These are phyloP conservation scores for Galerucella calmariensis DNA, from an alignment of 2,888 invertebrate genomes.

Conservation along the genomic window DNA sequence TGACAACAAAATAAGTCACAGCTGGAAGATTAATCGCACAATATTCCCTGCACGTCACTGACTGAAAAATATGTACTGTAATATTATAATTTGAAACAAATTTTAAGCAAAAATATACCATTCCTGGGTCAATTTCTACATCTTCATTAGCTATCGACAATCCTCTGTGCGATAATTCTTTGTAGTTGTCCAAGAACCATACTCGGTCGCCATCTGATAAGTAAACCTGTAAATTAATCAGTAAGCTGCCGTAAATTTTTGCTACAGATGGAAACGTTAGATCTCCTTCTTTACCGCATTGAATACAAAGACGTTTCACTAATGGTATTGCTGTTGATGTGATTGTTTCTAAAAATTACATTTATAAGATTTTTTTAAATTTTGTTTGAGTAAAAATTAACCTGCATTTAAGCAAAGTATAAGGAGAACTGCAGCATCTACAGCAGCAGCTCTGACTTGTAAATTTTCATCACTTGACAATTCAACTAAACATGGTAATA, in stretches of 20 bases:
- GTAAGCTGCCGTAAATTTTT: conserved; percentile 70
- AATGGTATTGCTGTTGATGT: conserved; percentile 71
- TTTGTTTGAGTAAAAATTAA: conserved; percentile 54
- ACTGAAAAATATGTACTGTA: conserved; percentile 52
- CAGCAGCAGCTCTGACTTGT: conserved; percentile 72
- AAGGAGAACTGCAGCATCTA: conserved; percentile 73
- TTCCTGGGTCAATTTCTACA: conserved; percentile 55
- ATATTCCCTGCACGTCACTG: conserved; percentile 70
- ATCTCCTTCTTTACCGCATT: conserved; percentile 66
- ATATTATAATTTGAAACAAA: neutral
- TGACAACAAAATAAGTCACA: conserved; percentile 69
- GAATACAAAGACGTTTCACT: conserved; percentile 71
- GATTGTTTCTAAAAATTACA: conserved; percentile 66
- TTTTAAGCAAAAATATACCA: conserved; percentile 46
- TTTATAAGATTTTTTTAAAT: neutral
- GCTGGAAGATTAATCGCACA: conserved; percentile 75
- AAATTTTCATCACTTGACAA: conserved; percentile 76
- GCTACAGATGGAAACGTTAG: conserved; percentile 70
- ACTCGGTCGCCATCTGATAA: conserved; percentile 66
- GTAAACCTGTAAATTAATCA: conserved; percentile 67
- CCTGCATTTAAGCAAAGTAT: conserved; percentile 72
- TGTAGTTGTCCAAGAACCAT: conserved; percentile 72
- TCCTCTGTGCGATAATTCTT: conserved; percentile 69
- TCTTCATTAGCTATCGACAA: conserved; percentile 47
- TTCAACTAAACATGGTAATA: conserved; percentile 77